Conservation (phyloP, 2,797 vertebrate genomes). For the Remorina albescens region DNA sequence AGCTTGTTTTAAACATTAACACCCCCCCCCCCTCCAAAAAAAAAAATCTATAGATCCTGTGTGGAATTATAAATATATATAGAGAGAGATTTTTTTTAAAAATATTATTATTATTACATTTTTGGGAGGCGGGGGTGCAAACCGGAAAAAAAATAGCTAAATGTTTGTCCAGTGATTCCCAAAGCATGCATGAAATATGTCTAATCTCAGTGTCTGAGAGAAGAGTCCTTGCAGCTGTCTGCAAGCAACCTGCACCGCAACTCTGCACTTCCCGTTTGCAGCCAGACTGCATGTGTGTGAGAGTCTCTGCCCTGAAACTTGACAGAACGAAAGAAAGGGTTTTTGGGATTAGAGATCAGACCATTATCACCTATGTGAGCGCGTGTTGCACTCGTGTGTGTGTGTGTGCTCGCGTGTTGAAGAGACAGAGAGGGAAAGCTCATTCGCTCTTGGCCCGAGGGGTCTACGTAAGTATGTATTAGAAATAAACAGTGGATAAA, state of each 20-base stretch:
- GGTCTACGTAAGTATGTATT: conserved; percentile 80
- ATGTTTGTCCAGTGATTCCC: conserved; percentile 14
- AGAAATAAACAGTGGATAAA: conserved; percentile 84
- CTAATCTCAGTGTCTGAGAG: conserved; percentile 18
- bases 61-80: conserved; percentile 38
- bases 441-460: conserved; percentile 74
- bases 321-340: conserved; percentile 21
- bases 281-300: neutral
- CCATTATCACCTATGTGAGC: conserved; percentile 66
- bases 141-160: neutral
- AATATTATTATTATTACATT: too few relatives aligned
- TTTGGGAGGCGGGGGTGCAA: neutral
- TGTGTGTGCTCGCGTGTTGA: conserved; percentile 6
- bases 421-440: conserved; percentile 47
- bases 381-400: conserved; percentile 56
- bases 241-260: neutral
- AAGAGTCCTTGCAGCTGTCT: conserved; percentile 12
- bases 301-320: conserved; percentile 17
- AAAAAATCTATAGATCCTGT: conserved; percentile 55
- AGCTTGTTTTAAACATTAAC: conserved; percentile 76
- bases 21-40: too few relatives aligned
- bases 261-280: conserved; percentile 10
- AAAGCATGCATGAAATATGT: conserved; percentile 12
- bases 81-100: too few relatives aligned
- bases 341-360: conserved; percentile 41